phyloP scores from a whole-genome alignment of 2,888 invertebrate species.

The Metalampra italica region DNA sequence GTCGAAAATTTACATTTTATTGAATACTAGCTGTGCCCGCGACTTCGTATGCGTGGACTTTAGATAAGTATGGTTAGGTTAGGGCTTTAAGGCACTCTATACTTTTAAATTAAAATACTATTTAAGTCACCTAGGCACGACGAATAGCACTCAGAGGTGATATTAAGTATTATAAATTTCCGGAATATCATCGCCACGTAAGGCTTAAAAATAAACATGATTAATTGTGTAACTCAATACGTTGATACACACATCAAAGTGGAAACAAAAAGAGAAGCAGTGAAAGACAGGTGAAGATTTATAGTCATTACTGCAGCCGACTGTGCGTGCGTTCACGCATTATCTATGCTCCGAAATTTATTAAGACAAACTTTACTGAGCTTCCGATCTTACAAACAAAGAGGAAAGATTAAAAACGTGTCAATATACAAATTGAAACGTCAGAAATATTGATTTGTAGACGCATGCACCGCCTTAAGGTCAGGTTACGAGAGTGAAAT shows the following conservation, averaged over 20 bases:
- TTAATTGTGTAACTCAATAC: conserved; percentile 59
- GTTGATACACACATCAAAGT: conserved; percentile 56
- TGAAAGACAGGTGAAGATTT: conserved; percentile 60
- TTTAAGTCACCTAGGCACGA: too few relatives aligned
- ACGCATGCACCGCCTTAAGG: conserved; percentile 30
- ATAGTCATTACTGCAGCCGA: conserved; percentile 48
- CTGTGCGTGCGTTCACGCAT: conserved; percentile 30
- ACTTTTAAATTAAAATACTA: too few relatives aligned
- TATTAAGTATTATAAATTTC: too few relatives aligned
- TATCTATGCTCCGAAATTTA: conserved; percentile 48
- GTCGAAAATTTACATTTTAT: conserved; percentile 2
- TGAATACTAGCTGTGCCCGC: too few relatives aligned
- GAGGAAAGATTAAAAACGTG: conserved; percentile 68
- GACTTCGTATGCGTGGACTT: too few relatives aligned
- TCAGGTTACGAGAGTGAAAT: conserved; percentile 40
- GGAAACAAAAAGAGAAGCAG: conserved; percentile 46
- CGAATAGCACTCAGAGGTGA: too few relatives aligned
- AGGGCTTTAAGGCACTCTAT: too few relatives aligned
- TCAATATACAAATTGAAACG: conserved; percentile 74
- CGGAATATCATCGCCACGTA: background rate
- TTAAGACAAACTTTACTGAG: conserved; percentile 51
- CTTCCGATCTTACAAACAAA: conserved; percentile 72
- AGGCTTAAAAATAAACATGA: conserved; percentile 27
- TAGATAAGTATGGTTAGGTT: too few relatives aligned
- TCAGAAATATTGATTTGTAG: conserved; percentile 70